Percentiles rank a stretch among this genome's conserved stretches.
Evolutionary conservation across 2,888 invertebrate genomes (phyloP).

Genomic region (Chouioia cunea): DNA sequence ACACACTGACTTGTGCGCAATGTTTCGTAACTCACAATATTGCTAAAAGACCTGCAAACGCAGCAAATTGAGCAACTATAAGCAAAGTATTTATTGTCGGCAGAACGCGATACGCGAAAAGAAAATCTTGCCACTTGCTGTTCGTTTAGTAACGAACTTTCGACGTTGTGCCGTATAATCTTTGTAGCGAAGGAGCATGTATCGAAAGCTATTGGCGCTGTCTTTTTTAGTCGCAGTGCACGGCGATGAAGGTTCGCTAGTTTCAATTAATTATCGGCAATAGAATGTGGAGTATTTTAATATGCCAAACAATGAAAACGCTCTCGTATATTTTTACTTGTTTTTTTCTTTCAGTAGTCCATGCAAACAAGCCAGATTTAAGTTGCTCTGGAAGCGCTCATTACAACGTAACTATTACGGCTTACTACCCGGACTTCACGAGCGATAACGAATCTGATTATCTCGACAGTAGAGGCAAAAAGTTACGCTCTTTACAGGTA

Average conservation of each 20-base stretch:
- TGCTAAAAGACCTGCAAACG: not conserved
- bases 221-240: not conserved
- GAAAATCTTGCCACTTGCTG: too few species aligned
- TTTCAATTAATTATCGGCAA: not conserved
- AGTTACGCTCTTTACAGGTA: conserved; percentile 70
- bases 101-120: not conserved
- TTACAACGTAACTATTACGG: conserved; percentile 69
- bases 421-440: conserved; percentile 70
- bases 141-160: not conserved
- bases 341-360: not conserved
- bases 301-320: not conserved
- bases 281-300: not conserved
- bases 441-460: conserved; percentile 67
- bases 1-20: too few species aligned
- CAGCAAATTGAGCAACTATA: conserved; percentile 9
- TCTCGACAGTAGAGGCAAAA: conserved; percentile 67
- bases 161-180: conserved; percentile 11
- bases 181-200: not conserved
- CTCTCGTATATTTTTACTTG: too few species aligned
- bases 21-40: too few species aligned
- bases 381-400: conserved; percentile 67
- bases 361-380: conserved; percentile 46
- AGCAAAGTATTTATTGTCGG: conserved; percentile 3
- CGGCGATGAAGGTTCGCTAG: conserved; percentile 14
- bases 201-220: conserved; percentile 2